Conservation (phyloP, 2,797 vertebrate species). For the Neomorphus geoffroyi region DNA sequence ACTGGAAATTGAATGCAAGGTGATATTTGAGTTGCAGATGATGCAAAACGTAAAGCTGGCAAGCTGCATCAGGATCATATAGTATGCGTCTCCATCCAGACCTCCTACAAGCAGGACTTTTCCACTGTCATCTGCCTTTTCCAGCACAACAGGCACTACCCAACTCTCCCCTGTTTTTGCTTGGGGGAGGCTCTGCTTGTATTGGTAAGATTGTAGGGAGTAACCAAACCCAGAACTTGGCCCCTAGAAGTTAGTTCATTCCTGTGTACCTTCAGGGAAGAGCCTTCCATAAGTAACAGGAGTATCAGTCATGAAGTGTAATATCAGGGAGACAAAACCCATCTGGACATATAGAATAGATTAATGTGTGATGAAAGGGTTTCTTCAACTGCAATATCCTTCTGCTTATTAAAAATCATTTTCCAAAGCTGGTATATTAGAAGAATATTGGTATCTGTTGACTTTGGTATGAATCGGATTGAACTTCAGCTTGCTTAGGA, state of each 20-base stretch:
- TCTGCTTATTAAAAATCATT: accelerated
- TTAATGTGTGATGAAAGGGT: background rate
- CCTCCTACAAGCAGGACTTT: background rate
- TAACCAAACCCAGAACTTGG: background rate
- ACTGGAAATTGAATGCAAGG: background rate
- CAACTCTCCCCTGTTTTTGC: background rate
- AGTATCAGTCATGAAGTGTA: background rate
- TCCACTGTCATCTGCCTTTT: background rate
- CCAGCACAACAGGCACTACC: background rate
- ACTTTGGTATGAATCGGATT: background rate
- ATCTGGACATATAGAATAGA: background rate
- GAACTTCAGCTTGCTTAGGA: background rate
- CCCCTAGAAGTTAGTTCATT: background rate
- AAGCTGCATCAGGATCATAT: background rate
- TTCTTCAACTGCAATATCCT: background rate
- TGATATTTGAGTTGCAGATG: background rate
- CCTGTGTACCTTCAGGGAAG: background rate
- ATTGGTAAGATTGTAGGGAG: too few relatives aligned
- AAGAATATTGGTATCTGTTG: background rate
- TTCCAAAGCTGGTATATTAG: background rate
- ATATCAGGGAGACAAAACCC: too few relatives aligned
- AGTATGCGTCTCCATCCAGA: background rate
- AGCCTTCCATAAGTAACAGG: background rate
- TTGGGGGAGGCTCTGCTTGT: background rate
- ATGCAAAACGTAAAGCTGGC: background rate